phyloP scores from a whole-genome alignment of 2,797 vertebrate species.

The Artibeus jamaicensis region DNA sequence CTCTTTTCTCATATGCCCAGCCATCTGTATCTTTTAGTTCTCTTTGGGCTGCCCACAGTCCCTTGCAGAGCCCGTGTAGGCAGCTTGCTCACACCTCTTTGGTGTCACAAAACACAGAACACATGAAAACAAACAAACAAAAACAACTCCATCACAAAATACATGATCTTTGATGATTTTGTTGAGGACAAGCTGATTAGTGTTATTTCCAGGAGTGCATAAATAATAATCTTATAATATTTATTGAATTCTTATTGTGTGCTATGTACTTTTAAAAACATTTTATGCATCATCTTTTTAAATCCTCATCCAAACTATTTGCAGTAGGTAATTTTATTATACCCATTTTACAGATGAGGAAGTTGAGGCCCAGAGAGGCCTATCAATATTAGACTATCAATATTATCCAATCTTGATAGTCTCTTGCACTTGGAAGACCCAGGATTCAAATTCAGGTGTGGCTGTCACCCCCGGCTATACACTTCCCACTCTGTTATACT shows the following conservation, averaged over 20 bases:
- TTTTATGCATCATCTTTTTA: neutral
- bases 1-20: neutral
- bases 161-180: neutral
- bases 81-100: neutral
- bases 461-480: neutral
- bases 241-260: neutral
- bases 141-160: neutral
- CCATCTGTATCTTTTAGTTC: neutral
- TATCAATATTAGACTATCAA: too few relatives aligned
- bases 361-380: neutral
- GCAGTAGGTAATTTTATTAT: neutral
- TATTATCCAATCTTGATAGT: too few relatives aligned
- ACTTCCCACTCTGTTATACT: neutral
- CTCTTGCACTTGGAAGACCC: neutral
- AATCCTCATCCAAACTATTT: neutral
- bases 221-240: neutral
- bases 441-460: neutral
- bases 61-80: neutral
- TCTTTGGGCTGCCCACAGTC: neutral
- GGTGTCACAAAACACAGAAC: neutral
- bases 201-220: neutral
- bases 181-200: neutral
- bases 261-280: neutral
- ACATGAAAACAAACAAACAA: neutral
- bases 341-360: neutral